A percentile compares a stretch with the other conserved stretches of the same genome.
phyloP scores from a whole-genome alignment of 1,140 invertebrate genomes.

The Aphelenchoides besseyi region DNA sequence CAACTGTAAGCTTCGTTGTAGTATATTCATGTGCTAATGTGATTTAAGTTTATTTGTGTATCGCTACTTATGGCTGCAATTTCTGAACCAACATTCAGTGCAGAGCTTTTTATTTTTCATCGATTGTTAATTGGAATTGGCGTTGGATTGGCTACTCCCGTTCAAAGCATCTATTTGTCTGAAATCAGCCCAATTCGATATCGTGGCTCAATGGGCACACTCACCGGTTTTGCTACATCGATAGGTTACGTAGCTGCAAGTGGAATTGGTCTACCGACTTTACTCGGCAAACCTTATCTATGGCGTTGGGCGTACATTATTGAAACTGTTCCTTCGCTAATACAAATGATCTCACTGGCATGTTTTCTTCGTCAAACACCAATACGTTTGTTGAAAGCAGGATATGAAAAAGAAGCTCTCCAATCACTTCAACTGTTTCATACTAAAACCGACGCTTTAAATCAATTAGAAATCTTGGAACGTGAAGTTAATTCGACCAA shows the following conservation, averaged over 20 bases:
- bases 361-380: constrained; percentile 27
- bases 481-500: constrained; percentile 7
- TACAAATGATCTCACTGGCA: constrained; percentile 19
- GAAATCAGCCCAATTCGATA: constrained; percentile 39
- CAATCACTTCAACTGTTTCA: constrained; percentile 34
- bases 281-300: constrained; percentile 28
- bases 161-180: constrained; percentile 36
- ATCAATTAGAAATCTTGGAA: constrained; percentile 15
- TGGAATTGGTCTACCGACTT: constrained; percentile 37
- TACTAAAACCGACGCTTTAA: constrained; percentile 17
- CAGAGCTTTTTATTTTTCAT: constrained; percentile 32
- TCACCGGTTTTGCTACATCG: constrained; percentile 36
- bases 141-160: constrained; percentile 32
- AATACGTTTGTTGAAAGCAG: constrained; percentile 27
- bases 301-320: constrained; percentile 34
- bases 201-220: constrained; percentile 40
- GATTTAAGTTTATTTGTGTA: constrained; percentile 25
- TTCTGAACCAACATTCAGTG: constrained; percentile 18
- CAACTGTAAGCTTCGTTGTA: constrained; percentile 2
- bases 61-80: constrained; percentile 31
- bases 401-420: constrained; percentile 26
- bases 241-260: constrained; percentile 40
- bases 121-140: constrained; percentile 37
- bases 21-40: constrained; percentile 14
- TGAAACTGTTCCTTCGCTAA: constrained; percentile 32